Percentiles rank a stretch among this genome's conserved stretches.
Conservation (phyloP, 2,113 vertebrate species). For the Nyctibius bracteatus region DNA sequence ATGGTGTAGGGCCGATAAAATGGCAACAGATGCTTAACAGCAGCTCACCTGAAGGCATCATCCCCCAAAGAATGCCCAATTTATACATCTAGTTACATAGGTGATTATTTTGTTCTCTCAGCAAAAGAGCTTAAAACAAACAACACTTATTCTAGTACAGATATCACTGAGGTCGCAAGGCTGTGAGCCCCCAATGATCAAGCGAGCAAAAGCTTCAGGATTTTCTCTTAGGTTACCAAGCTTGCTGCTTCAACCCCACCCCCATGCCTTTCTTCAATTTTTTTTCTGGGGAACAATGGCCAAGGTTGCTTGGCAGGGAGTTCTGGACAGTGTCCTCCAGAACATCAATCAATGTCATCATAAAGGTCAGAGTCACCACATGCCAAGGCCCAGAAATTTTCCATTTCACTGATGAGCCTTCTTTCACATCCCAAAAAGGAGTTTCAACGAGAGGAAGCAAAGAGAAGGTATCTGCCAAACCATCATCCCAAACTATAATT, state of each 20-base stretch:
- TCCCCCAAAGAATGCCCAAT: background rate
- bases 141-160: background rate
- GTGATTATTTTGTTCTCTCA: background rate
- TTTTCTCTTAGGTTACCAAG: background rate
- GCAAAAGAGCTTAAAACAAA: background rate
- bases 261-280: rapidly evolving
- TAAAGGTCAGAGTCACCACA: slow-evolving; percentile 1
- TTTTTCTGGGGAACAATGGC: background rate
- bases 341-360: background rate
- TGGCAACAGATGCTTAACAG: background rate
- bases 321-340: background rate
- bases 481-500: background rate
- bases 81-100: background rate
- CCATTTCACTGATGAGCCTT: background rate
- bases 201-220: background rate
- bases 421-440: background rate
- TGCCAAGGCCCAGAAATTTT: slow-evolving; percentile 14
- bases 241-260: background rate
- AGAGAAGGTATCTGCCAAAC: background rate
- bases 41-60: background rate
- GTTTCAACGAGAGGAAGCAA: background rate
- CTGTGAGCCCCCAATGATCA: background rate
- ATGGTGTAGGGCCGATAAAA: background rate
- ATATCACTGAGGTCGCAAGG: background rate
- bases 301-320: background rate